These are phyloP conservation scores for Cryptocephalus moraei DNA, from an alignment of 2,888 invertebrate genomes.

Conservation along the genomic window DNA sequence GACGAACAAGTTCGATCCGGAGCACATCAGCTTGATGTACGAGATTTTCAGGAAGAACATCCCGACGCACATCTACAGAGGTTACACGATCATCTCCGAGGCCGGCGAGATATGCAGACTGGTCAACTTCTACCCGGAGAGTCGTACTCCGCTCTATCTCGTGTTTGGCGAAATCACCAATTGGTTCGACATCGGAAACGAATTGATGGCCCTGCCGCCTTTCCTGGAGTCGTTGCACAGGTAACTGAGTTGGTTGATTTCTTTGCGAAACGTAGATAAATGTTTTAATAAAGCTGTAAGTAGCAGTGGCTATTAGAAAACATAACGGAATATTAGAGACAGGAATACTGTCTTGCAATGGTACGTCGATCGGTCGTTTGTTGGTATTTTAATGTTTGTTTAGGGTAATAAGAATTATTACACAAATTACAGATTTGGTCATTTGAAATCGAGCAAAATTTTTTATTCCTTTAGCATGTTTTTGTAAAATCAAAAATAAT, in stretches of 20 bases:
- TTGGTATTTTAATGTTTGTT: no score
- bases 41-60: constrained; percentile 34
- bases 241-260: constrained; percentile 26
- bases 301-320: no score
- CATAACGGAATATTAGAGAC: no score
- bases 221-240: constrained; percentile 62
- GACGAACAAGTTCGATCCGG: constrained; percentile 33
- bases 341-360: no score
- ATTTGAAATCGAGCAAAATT: no score
- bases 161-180: constrained; percentile 73
- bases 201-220: constrained; percentile 61
- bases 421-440: no score
- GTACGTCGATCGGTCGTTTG: no score
- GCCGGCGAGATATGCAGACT: constrained; percentile 24
- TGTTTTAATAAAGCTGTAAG: no score
- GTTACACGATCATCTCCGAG: constrained; percentile 48
- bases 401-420: no score
- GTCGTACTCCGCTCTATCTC: constrained; percentile 27
- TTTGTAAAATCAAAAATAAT: no score
- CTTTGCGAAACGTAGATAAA: no score
- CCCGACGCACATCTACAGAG: constrained; percentile 62
- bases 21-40: constrained; percentile 25
- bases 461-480: no score
- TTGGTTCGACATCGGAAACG: constrained; percentile 75
- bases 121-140: constrained; percentile 1